Percentiles rank a stretch among this genome's conserved stretches.
Conservation (phyloP, 2,113 vertebrate species). For the Crotalus tigris region DNA sequence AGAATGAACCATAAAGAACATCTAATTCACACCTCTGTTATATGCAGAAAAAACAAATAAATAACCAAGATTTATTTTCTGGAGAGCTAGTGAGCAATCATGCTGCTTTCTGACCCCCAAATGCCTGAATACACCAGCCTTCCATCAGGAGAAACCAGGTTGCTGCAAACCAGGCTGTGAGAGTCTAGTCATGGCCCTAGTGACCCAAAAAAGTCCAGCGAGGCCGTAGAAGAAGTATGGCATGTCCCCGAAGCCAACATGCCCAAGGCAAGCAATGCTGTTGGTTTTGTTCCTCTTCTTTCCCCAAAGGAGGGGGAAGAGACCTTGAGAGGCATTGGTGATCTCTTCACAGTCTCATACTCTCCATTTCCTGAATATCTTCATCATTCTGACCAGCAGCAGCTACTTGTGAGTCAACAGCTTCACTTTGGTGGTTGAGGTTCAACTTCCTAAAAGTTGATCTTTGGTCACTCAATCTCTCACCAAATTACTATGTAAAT, state of each 20-base stretch:
- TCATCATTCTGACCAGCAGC: not conserved
- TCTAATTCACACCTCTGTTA: not conserved
- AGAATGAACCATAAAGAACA: not conserved
- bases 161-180: not conserved
- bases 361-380: not conserved
- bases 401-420: not conserved
- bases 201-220: not conserved
- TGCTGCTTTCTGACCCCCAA: not conserved
- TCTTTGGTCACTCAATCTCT: not conserved
- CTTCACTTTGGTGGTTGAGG: not conserved
- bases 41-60: not conserved
- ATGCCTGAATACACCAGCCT: not conserved
- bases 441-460: not conserved
- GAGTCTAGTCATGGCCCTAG: not conserved
- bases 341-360: not conserved
- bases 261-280: not conserved
- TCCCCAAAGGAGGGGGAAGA: not conserved
- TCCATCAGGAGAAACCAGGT: not conserved
- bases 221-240: not conserved
- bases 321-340: not conserved
- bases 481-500: not conserved
- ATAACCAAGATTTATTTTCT: not conserved
- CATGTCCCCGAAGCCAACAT: not conserved
- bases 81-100: not conserved
- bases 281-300: not conserved